Evolutionary conservation across 2,797 vertebrate genomes (phyloP).

Genomic region (Tangara arthus): DNA sequence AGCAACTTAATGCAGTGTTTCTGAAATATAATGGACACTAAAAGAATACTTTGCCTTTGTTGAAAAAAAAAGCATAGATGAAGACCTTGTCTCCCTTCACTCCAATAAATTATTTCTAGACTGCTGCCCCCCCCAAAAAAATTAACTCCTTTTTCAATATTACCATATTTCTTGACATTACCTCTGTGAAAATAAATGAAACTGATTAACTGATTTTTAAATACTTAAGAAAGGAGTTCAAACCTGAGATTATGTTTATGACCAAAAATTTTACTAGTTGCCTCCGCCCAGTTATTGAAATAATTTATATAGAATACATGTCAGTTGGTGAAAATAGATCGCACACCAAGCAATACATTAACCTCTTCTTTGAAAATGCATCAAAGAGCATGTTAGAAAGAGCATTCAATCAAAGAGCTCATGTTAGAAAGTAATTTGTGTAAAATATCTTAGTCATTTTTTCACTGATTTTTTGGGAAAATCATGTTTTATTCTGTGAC

Average conservation of each 20-base stretch:
- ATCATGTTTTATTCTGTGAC: neutral
- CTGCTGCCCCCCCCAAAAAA: fast-evolving
- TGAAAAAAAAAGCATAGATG: neutral
- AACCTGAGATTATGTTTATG: neutral
- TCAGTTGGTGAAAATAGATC: neutral
- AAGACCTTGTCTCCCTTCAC: neutral
- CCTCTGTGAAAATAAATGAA: neutral
- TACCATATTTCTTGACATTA: neutral
- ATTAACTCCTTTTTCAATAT: neutral
- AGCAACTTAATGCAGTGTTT: neutral
- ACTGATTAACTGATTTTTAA: neutral
- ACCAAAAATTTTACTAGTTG: neutral
- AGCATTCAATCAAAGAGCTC: neutral
- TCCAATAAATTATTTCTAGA: neutral
- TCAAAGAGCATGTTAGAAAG: neutral
- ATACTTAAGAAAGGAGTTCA: neutral
- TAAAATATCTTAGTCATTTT: neutral
- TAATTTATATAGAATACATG: neutral
- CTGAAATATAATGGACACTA: neutral
- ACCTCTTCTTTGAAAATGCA: neutral
- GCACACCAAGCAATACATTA: neutral
- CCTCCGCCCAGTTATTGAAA: neutral
- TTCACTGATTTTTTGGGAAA: neutral
- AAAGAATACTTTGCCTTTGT: neutral
- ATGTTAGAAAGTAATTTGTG: neutral